Conservation (phyloP, 2,888 invertebrate genomes). For the Odontothrips loti region DNA sequence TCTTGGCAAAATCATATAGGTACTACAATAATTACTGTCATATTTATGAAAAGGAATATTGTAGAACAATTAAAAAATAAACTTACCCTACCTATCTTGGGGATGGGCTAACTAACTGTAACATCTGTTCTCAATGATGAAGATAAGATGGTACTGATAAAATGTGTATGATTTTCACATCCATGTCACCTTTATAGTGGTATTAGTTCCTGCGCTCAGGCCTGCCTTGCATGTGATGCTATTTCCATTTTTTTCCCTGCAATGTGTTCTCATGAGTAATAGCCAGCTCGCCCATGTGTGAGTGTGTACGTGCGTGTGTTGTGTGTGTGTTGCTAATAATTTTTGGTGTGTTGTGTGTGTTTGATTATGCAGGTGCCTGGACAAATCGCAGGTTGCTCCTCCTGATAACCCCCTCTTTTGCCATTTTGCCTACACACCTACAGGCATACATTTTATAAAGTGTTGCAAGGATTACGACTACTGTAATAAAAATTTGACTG, state of each 20-base stretch:
- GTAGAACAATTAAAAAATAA: background rate
- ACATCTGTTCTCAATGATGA: background rate
- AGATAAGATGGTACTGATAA: background rate
- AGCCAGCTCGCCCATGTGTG: background rate
- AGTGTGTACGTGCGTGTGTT: conserved; percentile 32
- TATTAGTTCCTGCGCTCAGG: background rate
- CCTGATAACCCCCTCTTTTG: conserved; percentile 78
- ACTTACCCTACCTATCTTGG: background rate
- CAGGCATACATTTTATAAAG: conserved; percentile 71
- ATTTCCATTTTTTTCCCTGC: background rate
- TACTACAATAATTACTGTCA: too few species aligned
- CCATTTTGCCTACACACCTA: conserved; percentile 68
- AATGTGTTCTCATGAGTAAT: too few species aligned
- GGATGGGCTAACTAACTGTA: background rate
- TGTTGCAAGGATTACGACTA: conserved; percentile 76
- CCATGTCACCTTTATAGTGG: too few species aligned
- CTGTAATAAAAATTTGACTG: conserved; percentile 59
- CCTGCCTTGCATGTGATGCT: conserved; percentile 5
- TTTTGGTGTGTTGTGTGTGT: conserved; percentile 49
- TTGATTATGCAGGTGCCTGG: conserved; percentile 69
- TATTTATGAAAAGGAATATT: background rate
- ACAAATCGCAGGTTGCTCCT: conserved; percentile 67
- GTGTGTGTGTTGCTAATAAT: conserved; percentile 22
- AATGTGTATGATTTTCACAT: background rate
- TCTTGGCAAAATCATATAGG: too few species aligned